These are phyloP conservation scores for Heterotilapia buettikoferi DNA, from an alignment of 2,113 vertebrate species.

Conservation along the genomic window DNA sequence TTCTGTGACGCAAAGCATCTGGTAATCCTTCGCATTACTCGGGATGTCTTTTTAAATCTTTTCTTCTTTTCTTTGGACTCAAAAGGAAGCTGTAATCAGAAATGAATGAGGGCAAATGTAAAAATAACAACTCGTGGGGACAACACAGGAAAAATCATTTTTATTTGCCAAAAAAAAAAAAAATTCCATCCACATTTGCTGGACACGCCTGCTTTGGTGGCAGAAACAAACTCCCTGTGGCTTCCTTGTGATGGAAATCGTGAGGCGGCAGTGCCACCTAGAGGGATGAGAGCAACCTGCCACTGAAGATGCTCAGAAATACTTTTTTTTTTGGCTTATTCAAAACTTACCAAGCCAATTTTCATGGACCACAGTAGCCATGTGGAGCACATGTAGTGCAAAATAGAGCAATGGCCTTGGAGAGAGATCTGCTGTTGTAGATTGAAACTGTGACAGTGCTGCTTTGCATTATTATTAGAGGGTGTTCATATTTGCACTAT, in stretches of 20 bases:
- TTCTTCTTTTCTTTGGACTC: neutral
- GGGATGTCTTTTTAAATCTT: neutral
- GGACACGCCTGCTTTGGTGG: neutral
- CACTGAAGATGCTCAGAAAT: neutral
- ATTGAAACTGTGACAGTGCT: neutral
- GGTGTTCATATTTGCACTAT: neutral
- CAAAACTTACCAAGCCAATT: neutral
- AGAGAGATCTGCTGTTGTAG: neutral
- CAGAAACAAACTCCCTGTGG: neutral
- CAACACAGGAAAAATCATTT: neutral
- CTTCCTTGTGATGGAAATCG: neutral
- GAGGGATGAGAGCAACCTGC: conserved; percentile 1
- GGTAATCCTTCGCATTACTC: conserved; percentile 13
- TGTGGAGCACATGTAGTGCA: neutral
- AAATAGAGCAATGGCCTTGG: neutral
- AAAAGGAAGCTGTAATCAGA: neutral
- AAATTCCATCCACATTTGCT: neutral
- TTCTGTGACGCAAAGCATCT: conserved; percentile 30
- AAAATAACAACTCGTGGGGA: neutral
- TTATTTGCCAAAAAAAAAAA: neutral
- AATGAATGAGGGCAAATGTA: neutral
- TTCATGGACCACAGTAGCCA: neutral
- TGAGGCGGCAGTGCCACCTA: conserved; percentile 57
- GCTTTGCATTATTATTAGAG: neutral
- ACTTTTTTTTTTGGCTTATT: neutral